Conservation (phyloP, 2,113 vertebrate species). For the Corythaixoides concolor region DNA sequence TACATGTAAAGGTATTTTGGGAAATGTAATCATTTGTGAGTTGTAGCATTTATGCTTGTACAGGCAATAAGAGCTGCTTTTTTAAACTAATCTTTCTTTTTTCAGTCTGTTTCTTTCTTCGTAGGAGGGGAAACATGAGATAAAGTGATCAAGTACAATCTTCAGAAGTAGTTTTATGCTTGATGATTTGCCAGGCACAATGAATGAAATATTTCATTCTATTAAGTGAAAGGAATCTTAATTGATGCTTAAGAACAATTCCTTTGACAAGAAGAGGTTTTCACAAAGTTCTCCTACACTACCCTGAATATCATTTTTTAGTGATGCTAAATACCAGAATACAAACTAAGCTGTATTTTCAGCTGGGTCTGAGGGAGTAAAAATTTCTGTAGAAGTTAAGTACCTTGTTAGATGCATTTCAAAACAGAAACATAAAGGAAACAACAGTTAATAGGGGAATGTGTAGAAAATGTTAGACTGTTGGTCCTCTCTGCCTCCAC, state of each 20-base stretch:
- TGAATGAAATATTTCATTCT: neutral
- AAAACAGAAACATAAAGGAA: neutral
- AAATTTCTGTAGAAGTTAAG: neutral
- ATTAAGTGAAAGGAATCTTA: slow-evolving; percentile 17
- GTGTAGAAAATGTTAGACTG: neutral
- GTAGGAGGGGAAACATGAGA: neutral
- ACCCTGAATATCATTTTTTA: neutral
- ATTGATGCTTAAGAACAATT: neutral
- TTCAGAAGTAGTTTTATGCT: too few species aligned
- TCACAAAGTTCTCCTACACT: neutral
- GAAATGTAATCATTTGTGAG: neutral
- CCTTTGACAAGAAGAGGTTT: slow-evolving; percentile 7
- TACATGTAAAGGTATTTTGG: neutral
- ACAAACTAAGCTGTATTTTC: neutral
- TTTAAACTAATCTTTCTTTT: slow-evolving; percentile 3
- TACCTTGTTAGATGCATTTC: neutral
- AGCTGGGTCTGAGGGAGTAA: neutral
- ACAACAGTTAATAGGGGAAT: neutral
- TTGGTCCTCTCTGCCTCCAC: neutral
- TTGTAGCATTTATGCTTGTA: neutral
- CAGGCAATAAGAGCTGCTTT: neutral
- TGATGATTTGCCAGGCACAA: slow-evolving; percentile 15
- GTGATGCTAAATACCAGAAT: neutral
- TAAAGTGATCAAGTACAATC: neutral
- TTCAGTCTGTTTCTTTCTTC: neutral